These are phyloP conservation scores for Tridacna gigas DNA, from an alignment of 2,888 invertebrate genomes.

Conservation along the genomic window DNA sequence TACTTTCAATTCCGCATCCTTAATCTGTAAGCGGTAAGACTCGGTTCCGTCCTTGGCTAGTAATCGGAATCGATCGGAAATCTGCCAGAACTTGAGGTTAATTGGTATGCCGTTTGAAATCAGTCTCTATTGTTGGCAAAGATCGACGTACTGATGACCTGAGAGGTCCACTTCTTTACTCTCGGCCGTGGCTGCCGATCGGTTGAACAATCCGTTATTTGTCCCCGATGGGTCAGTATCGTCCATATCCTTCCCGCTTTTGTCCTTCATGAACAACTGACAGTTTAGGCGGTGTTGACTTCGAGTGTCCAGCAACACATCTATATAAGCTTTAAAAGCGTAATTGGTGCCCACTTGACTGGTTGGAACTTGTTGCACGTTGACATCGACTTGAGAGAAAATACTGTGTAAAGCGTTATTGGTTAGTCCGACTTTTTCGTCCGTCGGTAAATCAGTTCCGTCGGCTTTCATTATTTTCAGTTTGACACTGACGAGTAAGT, in stretches of 20 bases:
- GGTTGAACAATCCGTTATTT: slow-evolving; percentile 15
- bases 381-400: slow-evolving; percentile 43
- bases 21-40: slow-evolving; percentile 20
- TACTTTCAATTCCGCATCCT: slow-evolving; percentile 30
- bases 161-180: slow-evolving; percentile 35
- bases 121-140: slow-evolving; percentile 50
- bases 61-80: neutral
- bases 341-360: slow-evolving; percentile 40
- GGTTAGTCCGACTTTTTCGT: slow-evolving; percentile 23
- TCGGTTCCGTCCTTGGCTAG: neutral
- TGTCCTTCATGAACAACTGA: slow-evolving; percentile 42
- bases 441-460: slow-evolving; percentile 4
- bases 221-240: slow-evolving; percentile 26
- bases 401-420: slow-evolving; percentile 43
- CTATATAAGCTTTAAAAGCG: slow-evolving; percentile 38
- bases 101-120: slow-evolving; percentile 46
- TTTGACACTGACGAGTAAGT: slow-evolving; percentile 30
- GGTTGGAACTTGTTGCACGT: slow-evolving; percentile 33
- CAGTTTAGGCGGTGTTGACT: slow-evolving; percentile 21
- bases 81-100: slow-evolving; percentile 26
- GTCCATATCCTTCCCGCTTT: slow-evolving; percentile 20
- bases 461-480: slow-evolving; percentile 38
- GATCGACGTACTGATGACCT: slow-evolving; percentile 35
- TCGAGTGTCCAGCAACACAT: slow-evolving; percentile 2
- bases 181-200: slow-evolving; percentile 20